Percentiles rank a stretch among this genome's conserved stretches.
Conservation (phyloP, 2,797 vertebrate genomes). For the Lindbergichthys nudifrons region DNA sequence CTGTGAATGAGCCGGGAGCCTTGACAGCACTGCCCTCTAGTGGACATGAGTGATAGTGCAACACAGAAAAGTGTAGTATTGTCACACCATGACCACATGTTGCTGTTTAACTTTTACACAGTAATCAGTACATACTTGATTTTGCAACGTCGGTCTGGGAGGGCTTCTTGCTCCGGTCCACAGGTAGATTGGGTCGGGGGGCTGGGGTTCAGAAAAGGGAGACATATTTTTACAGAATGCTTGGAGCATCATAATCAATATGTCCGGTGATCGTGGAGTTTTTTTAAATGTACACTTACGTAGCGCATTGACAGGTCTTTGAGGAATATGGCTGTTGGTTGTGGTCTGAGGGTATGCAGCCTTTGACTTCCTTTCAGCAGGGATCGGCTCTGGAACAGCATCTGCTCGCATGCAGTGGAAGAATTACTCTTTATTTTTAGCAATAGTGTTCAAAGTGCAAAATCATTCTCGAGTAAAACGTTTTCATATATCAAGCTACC, state of each 20-base stretch:
- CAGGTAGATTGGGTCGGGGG: not conserved
- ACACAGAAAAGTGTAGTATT: not conserved
- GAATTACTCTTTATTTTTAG: too few relatives aligned
- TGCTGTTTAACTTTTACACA: not conserved
- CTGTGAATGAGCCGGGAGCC: not conserved
- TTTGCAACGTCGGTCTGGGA: constrained; percentile 6
- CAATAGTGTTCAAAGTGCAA: too few relatives aligned
- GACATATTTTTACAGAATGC: not conserved
- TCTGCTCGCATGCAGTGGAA: constrained; percentile 24
- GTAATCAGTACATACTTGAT: constrained; percentile 34
- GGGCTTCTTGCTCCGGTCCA: constrained; percentile 37
- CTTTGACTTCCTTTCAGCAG: constrained; percentile 3
- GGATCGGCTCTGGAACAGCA: not conserved
- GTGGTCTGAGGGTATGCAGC: not conserved
- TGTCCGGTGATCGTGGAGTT: not conserved
- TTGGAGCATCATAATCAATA: not conserved
- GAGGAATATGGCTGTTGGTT: not conserved
- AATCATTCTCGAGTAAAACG: too few relatives aligned
- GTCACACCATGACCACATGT: not conserved
- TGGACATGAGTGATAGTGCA: constrained; percentile 45
- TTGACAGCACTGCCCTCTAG: constrained; percentile 57
- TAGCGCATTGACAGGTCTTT: constrained; percentile 11
- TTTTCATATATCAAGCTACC: too few relatives aligned
- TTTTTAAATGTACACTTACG: constrained; percentile 17
- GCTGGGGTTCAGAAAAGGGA: not conserved